Evolutionary conservation across 2,888 invertebrate species (phyloP).

Genomic region (Eucriotettix oculatus): DNA sequence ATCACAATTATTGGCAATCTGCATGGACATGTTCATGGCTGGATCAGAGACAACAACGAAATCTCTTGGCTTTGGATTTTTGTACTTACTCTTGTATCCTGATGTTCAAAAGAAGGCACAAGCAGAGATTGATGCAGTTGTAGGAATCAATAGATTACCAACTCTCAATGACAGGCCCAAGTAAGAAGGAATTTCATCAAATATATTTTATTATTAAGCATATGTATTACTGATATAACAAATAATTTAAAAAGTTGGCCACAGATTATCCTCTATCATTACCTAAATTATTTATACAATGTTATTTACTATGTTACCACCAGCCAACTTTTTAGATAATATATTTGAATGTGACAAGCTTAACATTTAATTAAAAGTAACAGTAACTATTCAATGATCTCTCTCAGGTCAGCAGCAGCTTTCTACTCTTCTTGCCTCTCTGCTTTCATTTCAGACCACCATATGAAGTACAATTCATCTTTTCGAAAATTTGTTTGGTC

Average conservation of each 20-base stretch:
- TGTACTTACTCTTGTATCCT: conserved; percentile 53
- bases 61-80: conserved; percentile 57
- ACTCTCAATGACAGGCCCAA: conserved; percentile 50
- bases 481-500: no score
- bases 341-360: no score
- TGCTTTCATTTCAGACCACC: no score
- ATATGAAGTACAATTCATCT: no score
- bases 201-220: neutral
- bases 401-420: no score
- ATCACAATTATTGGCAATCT: conserved; percentile 58
- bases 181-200: conserved; percentile 29
- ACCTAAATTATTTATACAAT: no score
- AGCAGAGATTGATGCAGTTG: conserved; percentile 56
- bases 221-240: neutral
- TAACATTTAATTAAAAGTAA: no score
- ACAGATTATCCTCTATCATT: no score
- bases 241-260: neutral
- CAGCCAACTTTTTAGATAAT: no score
- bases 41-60: conserved; percentile 77
- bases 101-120: conserved; percentile 58
- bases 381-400: no score
- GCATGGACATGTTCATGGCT: conserved; percentile 74
- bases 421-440: no score
- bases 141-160: conserved; percentile 52
- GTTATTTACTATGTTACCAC: no score